Percentiles rank a stretch among this genome's conserved stretches.
Conservation (phyloP, 2,888 invertebrate genomes). For the Sphinx pinastri region DNA sequence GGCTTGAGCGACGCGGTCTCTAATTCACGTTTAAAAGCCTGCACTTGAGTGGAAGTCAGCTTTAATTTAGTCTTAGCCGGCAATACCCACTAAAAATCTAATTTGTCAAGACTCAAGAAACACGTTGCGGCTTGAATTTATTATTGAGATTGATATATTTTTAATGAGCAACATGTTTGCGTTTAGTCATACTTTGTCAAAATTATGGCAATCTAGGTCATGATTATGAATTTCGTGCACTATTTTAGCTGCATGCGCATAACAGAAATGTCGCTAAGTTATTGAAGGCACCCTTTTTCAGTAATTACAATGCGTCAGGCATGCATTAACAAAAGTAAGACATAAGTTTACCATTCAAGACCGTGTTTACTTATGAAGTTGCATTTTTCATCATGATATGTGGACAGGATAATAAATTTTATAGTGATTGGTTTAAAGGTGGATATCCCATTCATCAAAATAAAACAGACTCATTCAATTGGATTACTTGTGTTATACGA, state of each 20-base stretch:
- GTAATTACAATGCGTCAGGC: constrained; percentile 10
- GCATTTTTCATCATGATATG: neutral
- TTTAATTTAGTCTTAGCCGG: constrained; percentile 80
- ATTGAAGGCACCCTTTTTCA: constrained; percentile 15
- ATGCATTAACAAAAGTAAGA: constrained; percentile 16
- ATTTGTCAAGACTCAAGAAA: constrained; percentile 81
- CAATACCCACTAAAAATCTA: constrained; percentile 80
- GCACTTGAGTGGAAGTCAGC: constrained; percentile 81
- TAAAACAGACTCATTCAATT: too few species aligned
- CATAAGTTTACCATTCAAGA: neutral
- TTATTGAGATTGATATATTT: constrained; percentile 25
- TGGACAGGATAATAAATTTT: neutral
- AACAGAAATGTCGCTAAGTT: neutral
- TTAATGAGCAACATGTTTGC: constrained; percentile 10
- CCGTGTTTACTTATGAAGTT: neutral
- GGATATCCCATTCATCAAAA: too few species aligned
- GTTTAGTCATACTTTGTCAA: constrained; percentile 15
- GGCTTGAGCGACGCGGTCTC: constrained; percentile 74
- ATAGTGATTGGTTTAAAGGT: too few species aligned
- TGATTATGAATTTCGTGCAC: neutral
- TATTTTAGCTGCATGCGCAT: neutral
- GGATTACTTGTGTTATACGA: too few species aligned
- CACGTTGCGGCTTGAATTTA: constrained; percentile 62
- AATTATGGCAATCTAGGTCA: constrained; percentile 3
- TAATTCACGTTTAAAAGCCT: constrained; percentile 83